Base-by-base conservation (phyloP, 1,140 invertebrate genomes). In the Marisa cornuarietis region DNA sequence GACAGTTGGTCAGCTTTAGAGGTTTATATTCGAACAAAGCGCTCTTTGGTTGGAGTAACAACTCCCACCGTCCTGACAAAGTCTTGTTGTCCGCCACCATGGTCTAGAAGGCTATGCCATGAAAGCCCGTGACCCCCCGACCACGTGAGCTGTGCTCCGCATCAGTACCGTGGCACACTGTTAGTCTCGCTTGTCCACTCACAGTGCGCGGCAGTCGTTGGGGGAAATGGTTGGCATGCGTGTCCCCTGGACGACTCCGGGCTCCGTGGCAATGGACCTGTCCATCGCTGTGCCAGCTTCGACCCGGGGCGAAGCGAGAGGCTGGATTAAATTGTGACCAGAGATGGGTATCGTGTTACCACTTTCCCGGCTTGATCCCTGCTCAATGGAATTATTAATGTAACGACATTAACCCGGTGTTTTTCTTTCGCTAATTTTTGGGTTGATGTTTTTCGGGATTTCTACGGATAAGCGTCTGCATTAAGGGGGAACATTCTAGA, bases 271-370 rank as follows among this genome's bases (percentile, higher is more conserved):
- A 24, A 11, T 68, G n/a, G 22, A 13, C 4, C 65, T 68, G n/a
- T 68, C 14, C 6, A 22, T 31, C 22, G 65, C 65, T 5, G 65
- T 13, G n/a, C 65, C 65, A 31, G 6, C 14, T 22, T 31, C 11
- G 6, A 24, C 13, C 11, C 3, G 26, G 22, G 65, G 65, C 18
- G 1, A 68, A 13, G 65, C 65, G 6, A 13, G 13, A 68, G 65
- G 65, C 26, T n/a, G 65, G 65, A 68, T 68, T 68, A 68, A 68
- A 68, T 68, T 68, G 65, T 68, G 65, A 31, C 65, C 65, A 31
- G 65, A 68, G 65, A n/a, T 68, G 65, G 10, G 65, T 5, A 68
- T 68, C 65, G 11, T 13, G 26, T 68, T 68, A 16, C 65, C 65
- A 18, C n/a, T 68, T 68, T 68, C 26, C 65, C 65, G 26, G 26